A percentile compares a stretch with the other conserved stretches of the same genome.
Evolutionary conservation across 1,140 invertebrate genomes (phyloP).

Genomic region (Drosophila pandora): DNA sequence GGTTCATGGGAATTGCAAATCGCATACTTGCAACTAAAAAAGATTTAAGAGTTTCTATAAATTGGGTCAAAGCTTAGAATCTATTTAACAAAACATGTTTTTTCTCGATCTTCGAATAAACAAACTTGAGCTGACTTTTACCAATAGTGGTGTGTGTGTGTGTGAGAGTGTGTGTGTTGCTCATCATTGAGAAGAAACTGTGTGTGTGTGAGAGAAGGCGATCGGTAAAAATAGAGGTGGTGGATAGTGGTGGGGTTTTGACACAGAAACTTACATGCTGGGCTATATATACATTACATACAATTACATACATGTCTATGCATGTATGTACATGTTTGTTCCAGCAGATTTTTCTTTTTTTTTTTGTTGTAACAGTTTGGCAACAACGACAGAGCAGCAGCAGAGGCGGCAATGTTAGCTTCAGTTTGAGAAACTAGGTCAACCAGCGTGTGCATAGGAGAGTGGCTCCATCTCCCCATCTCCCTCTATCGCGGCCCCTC

Average conservation of each 20-base stretch:
- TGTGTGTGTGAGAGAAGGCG: background rate
- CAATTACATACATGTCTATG: constrained; percentile 4
- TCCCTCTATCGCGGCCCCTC: constrained; percentile 22
- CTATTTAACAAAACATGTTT: constrained; percentile 16
- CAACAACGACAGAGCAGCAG: constrained; percentile 43
- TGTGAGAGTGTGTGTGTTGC: background rate
- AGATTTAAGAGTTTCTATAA: background rate
- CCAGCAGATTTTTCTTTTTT: constrained; percentile 49
- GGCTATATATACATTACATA: constrained; percentile 4
- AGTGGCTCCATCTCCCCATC: constrained; percentile 42
- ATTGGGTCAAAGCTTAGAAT: constrained; percentile 24
- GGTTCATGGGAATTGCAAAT: no score
- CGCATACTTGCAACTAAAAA: background rate
- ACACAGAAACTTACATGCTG: constrained; percentile 25
- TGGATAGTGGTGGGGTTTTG: constrained; percentile 1
- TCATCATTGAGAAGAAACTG: background rate
- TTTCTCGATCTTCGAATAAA: background rate
- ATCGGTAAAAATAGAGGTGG: background rate
- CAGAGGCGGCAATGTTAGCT: constrained; percentile 43
- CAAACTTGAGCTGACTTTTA: background rate
- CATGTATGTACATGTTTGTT: constrained; percentile 15
- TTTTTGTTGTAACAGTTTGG: constrained; percentile 48
- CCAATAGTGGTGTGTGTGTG: no score
- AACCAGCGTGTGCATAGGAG: constrained; percentile 43
- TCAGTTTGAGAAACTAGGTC: constrained; percentile 65